Evolutionary conservation across 2,797 vertebrate genomes (phyloP).

Genomic region (Gallinago nigripennis): DNA sequence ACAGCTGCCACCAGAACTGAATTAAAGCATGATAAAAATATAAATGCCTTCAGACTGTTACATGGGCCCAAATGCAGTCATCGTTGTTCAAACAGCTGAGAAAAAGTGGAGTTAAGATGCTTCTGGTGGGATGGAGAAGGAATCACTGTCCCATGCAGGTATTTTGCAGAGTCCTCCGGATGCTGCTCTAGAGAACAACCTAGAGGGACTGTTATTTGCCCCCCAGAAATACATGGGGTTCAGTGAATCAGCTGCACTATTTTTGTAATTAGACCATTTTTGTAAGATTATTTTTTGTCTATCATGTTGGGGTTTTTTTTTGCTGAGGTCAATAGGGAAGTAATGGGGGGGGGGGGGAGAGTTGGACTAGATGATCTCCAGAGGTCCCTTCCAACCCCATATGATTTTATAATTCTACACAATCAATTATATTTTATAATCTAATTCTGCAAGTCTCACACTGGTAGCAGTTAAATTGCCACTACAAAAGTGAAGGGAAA

Average conservation of each 20-base stretch:
- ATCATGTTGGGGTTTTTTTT: background rate
- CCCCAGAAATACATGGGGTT: background rate
- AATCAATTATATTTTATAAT: background rate
- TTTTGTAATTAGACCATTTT: background rate
- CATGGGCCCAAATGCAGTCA: background rate
- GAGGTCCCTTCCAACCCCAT: too few species aligned
- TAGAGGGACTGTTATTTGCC: background rate
- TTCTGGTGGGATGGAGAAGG: background rate
- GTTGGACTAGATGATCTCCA: too few species aligned
- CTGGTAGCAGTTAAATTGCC: background rate
- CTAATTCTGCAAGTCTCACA: background rate
- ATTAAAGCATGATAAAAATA: background rate
- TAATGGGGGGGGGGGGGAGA: too few species aligned
- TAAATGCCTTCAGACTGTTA: background rate
- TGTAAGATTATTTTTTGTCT: background rate
- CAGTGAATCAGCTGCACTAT: background rate
- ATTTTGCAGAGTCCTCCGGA: background rate
- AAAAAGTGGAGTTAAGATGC: background rate
- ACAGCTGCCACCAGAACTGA: slow-evolving; percentile 17
- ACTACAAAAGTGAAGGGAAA: background rate
- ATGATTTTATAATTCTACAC: background rate
- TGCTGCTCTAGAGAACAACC: background rate
- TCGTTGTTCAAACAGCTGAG: background rate
- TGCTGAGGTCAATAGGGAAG: background rate
- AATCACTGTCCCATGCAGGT: background rate